Percentiles rank a stretch among this genome's conserved stretches.
These are phyloP conservation scores for Eudemis profundana DNA, from an alignment of 2,888 invertebrate genomes.

Conservation along the genomic window DNA sequence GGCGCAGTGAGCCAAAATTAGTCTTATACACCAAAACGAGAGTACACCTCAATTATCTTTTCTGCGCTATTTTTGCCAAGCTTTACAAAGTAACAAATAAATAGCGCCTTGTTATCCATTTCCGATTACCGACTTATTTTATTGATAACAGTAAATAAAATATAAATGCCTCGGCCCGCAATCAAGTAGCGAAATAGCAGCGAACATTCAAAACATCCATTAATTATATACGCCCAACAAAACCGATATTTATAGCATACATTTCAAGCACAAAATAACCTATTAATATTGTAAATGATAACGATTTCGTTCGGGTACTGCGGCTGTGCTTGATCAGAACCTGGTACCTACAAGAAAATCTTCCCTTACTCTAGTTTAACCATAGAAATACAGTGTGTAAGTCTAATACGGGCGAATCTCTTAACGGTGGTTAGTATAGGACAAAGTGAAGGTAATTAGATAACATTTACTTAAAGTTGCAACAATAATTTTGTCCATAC, in stretches of 20 bases:
- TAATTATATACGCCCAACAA: slow-evolving; percentile 42
- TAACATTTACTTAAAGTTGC: no score
- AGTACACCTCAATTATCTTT: no score
- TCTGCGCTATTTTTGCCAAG: no score
- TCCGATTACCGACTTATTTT: slow-evolving; percentile 2
- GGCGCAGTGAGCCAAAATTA: no score
- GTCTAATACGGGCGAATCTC: no score
- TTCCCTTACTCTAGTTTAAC: neutral
- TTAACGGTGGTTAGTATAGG: no score
- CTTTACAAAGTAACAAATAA: slow-evolving; percentile 10
- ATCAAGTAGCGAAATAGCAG: slow-evolving; percentile 31
- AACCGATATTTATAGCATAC: slow-evolving; percentile 64
- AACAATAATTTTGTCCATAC: no score
- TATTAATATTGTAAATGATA: slow-evolving; percentile 78
- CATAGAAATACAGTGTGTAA: no score
- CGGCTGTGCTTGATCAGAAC: slow-evolving; percentile 16
- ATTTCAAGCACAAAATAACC: slow-evolving; percentile 66
- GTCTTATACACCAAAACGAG: no score
- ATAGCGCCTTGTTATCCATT: slow-evolving; percentile 2
- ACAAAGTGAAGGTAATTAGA: no score
- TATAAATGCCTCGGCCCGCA: slow-evolving; percentile 14
- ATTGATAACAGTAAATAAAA: slow-evolving; percentile 29
- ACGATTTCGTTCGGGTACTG: slow-evolving; percentile 60
- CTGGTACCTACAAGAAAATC: slow-evolving; percentile 1
- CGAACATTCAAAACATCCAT: slow-evolving; percentile 31